Percentiles rank a stretch among this genome's conserved stretches.
phyloP scores from a whole-genome alignment of 2,797 vertebrate species.

The Neostethus bicornis region DNA sequence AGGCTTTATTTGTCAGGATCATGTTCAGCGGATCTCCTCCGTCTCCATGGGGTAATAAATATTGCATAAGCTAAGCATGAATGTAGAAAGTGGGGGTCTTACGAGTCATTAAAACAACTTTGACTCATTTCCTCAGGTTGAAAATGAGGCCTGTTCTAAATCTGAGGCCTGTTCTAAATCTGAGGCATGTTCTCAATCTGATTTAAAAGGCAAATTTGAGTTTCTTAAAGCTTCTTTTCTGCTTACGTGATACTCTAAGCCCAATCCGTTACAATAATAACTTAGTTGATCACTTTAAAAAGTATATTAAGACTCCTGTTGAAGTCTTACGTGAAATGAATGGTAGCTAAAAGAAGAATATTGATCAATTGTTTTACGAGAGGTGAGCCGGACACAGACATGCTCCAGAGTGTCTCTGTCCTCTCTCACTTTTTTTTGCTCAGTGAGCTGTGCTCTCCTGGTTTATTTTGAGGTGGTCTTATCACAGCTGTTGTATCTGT shows the following conservation, averaged over 20 bases:
- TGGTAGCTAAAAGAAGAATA: constrained; percentile 6
- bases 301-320: constrained; percentile 46
- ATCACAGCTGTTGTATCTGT: constrained; percentile 80
- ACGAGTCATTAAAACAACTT: neutral
- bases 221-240: constrained; percentile 7
- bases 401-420: constrained; percentile 26
- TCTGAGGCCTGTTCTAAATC: constrained; percentile 59
- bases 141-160: constrained; percentile 52
- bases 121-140: neutral
- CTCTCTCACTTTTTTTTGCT: constrained; percentile 49
- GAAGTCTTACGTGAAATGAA: constrained; percentile 39
- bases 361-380: constrained; percentile 11
- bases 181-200: too few relatives aligned
- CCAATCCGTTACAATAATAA: constrained; percentile 69
- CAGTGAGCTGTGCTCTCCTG: constrained; percentile 55
- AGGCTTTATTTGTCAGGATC: constrained; percentile 19
- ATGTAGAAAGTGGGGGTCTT: neutral
- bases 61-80: neutral
- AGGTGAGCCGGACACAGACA: constrained; percentile 28
- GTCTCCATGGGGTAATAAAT: neutral
- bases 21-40: constrained; percentile 8
- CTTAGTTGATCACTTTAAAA: constrained; percentile 58
- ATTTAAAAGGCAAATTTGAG: constrained; percentile 62
- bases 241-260: constrained; percentile 49
- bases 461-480: constrained; percentile 83